Conservation (phyloP, 1,140 invertebrate genomes). For the Lasioglossum albipes region DNA sequence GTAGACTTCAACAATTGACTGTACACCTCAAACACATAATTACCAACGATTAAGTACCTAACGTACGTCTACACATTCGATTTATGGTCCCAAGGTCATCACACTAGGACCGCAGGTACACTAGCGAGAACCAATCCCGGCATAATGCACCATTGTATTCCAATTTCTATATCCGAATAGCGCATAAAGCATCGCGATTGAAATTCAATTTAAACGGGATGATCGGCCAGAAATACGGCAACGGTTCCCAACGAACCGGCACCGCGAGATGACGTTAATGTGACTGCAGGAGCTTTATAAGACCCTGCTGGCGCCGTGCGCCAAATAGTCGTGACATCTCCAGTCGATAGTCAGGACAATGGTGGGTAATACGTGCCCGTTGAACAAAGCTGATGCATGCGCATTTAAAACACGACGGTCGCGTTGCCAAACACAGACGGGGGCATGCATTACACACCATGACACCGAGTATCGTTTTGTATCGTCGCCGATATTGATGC, state of each 20-base stretch:
- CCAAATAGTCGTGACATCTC: conserved; percentile 14
- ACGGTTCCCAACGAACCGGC: background rate
- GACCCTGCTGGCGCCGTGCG: background rate
- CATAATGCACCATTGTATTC: background rate
- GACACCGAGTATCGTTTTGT: background rate
- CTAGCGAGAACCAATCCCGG: background rate
- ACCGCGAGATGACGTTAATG: conserved; percentile 8
- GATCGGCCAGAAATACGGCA: background rate
- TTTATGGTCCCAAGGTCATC: background rate
- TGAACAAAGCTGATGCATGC: conserved; percentile 22
- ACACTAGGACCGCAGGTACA: background rate
- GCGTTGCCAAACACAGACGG: background rate
- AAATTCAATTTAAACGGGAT: background rate
- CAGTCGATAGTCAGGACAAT: conserved; percentile 12
- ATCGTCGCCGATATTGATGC: background rate
- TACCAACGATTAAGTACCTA: no score
- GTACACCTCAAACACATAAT: no score
- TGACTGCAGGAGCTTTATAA: conserved; percentile 16
- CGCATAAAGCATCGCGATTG: background rate
- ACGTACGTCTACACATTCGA: background rate
- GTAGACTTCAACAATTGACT: no score
- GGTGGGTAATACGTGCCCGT: background rate
- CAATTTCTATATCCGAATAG: background rate
- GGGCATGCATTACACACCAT: background rate
- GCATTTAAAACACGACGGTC: conserved; percentile 7